Conservation (phyloP, 2,797 vertebrate species). For the Heliangelus exortis region DNA sequence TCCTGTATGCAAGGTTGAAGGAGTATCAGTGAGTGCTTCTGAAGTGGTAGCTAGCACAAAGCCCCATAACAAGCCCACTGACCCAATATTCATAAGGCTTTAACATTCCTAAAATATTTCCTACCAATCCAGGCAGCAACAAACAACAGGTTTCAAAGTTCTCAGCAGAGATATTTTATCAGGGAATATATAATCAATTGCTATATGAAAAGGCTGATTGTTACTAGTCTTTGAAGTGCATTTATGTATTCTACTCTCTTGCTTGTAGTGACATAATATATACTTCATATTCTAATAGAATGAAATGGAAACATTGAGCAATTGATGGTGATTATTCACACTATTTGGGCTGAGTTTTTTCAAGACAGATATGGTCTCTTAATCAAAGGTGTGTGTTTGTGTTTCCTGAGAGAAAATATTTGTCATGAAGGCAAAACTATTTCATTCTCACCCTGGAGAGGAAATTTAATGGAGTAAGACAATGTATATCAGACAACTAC, state of each 20-base stretch:
- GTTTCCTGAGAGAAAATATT: neutral
- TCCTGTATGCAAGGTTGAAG: neutral
- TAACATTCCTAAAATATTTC: neutral
- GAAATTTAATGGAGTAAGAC: neutral
- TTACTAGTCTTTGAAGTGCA: neutral
- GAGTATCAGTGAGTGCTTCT: neutral
- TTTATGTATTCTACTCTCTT: neutral
- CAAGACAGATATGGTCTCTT: neutral
- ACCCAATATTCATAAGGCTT: neutral
- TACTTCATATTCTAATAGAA: neutral
- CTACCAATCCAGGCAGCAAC: neutral
- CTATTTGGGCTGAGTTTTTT: neutral
- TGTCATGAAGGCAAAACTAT: neutral
- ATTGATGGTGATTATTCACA: neutral
- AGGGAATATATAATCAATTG: neutral
- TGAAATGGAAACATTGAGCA: neutral
- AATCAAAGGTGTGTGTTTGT: neutral
- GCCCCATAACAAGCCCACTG: neutral
- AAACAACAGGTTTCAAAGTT: slow-evolving; percentile 15
- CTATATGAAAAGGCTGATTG: neutral
- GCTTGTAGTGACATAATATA: neutral
- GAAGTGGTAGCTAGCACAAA: slow-evolving; percentile 10
- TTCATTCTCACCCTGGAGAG: neutral
- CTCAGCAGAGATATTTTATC: neutral
- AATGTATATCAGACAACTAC: neutral